A percentile compares a stretch with the other conserved stretches of the same genome.
Conservation (phyloP, 2,888 invertebrate species). For the Belgica antarctica region DNA sequence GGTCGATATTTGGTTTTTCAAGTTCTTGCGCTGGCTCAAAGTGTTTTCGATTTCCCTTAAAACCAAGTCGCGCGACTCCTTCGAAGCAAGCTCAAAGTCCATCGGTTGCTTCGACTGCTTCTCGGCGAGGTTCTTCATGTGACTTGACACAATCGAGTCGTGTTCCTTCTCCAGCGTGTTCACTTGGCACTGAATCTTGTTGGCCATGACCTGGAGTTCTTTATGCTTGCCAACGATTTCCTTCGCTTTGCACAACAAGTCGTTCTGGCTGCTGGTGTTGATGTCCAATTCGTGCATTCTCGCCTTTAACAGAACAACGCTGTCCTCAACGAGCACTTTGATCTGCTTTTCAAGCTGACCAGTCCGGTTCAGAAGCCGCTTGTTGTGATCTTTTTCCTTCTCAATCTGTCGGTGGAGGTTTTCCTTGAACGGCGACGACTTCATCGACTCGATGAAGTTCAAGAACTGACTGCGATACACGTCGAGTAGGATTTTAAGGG, state of each 20-base stretch:
- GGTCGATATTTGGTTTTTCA: conserved; percentile 76
- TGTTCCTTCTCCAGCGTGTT: conserved; percentile 69
- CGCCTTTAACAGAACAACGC: conserved; percentile 81
- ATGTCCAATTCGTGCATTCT: conserved; percentile 91
- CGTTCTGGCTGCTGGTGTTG: conserved; percentile 79
- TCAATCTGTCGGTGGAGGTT: conserved; percentile 74
- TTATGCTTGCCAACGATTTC: conserved; percentile 91
- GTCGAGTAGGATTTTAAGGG: conserved; percentile 81
- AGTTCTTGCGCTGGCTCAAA: conserved; percentile 75
- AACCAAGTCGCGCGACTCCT: conserved; percentile 75
- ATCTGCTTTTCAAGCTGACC: conserved; percentile 93
- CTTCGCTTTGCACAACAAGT: conserved; percentile 80
- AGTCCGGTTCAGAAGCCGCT: conserved; percentile 75
- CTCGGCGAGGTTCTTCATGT: conserved; percentile 73
- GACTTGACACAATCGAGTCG: conserved; percentile 66
- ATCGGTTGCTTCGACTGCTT: conserved; percentile 61
- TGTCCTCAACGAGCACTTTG: conserved; percentile 85
- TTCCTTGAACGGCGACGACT: conserved; percentile 69
- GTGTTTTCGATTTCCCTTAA: conserved; percentile 84
- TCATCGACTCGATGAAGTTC: conserved; percentile 80
- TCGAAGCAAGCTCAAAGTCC: conserved; percentile 64
- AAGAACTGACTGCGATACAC: conserved; percentile 83
- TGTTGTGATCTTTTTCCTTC: conserved; percentile 79
- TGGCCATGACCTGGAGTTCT: conserved; percentile 84
- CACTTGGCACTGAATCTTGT: conserved; percentile 81